Evolutionary conservation across 2,113 vertebrate species (phyloP).

Genomic region (Choloepus hoffmanni): DNA sequence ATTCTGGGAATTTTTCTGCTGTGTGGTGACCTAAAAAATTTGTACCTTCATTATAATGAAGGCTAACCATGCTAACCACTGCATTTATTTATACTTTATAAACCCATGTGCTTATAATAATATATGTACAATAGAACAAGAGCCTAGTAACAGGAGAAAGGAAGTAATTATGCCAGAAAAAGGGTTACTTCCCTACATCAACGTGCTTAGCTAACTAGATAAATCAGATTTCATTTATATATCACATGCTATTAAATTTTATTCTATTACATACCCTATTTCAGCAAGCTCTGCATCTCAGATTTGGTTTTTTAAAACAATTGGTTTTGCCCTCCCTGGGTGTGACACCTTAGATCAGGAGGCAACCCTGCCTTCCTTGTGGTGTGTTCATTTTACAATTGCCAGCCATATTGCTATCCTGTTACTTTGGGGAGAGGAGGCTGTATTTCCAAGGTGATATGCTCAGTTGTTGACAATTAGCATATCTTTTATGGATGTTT

Average conservation of each 20-base stretch:
- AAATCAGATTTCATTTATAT: not conserved
- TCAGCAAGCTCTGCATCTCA: not conserved
- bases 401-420: not conserved
- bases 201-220: slow-evolving; percentile 17
- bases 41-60: not conserved
- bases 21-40: not conserved
- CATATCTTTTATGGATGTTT: not conserved
- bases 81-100: not conserved
- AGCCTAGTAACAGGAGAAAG: not conserved
- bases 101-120: not conserved
- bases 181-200: not conserved
- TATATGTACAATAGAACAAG: not conserved
- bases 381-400: not conserved
- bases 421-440: not conserved
- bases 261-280: not conserved
- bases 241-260: not conserved
- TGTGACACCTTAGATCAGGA: not conserved
- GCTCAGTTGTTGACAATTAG: not conserved
- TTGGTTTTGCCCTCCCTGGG: not conserved
- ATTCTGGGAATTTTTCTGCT: not conserved
- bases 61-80: not conserved
- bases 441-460: not conserved
- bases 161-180: not conserved
- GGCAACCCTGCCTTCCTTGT: not conserved
- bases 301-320: not conserved